Conservation (phyloP, 2,888 invertebrate genomes). For the Drosophila colorata region DNA sequence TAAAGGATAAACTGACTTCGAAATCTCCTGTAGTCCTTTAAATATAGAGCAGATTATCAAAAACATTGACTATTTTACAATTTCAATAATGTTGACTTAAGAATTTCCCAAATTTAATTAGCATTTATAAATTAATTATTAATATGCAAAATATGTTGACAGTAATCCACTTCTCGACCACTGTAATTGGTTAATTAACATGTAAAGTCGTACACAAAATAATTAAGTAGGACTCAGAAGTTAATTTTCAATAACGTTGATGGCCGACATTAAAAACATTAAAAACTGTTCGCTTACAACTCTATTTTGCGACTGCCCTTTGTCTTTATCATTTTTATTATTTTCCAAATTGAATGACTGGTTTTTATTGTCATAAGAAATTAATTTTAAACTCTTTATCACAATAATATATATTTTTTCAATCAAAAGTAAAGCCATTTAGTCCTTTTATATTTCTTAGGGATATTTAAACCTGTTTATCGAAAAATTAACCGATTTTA, state of each 20-base stretch:
- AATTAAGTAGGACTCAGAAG: slow-evolving; percentile 37
- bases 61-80: too few relatives aligned
- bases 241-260: slow-evolving; percentile 2
- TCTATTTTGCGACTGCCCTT: not conserved
- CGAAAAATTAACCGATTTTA: too few relatives aligned
- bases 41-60: too few relatives aligned
- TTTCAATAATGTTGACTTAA: too few relatives aligned
- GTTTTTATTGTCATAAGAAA: not conserved
- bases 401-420: not conserved
- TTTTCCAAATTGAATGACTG: not conserved
- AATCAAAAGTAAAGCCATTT: too few relatives aligned
- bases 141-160: not conserved
- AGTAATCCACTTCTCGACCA: slow-evolving; percentile 3
- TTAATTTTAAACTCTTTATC: not conserved
- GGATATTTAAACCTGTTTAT: too few relatives aligned
- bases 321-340: not conserved
- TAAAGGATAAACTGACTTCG: too few relatives aligned
- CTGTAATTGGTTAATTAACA: slow-evolving; percentile 31
- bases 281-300: not conserved
- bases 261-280: not conserved
- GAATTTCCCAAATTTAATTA: too few relatives aligned
- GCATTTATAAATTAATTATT: too few relatives aligned
- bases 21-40: too few relatives aligned
- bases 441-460: too few relatives aligned
- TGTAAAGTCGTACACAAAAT: slow-evolving; percentile 31